A percentile compares a stretch with the other conserved stretches of the same genome.
Conservation (phyloP, 2,888 invertebrate species). For the Cacoxenus indagator region DNA sequence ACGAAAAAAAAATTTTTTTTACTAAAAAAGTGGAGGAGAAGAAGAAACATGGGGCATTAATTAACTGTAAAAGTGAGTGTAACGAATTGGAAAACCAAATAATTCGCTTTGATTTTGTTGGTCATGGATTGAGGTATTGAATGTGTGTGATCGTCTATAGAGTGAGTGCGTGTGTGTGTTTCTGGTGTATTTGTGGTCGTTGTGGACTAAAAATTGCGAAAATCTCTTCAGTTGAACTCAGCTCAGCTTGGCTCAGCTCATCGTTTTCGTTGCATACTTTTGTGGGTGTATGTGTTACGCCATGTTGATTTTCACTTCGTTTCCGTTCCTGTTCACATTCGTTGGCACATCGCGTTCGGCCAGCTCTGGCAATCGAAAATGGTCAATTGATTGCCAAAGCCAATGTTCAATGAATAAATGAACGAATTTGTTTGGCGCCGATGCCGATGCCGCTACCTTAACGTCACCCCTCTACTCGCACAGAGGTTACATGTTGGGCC, state of each 20-base stretch:
- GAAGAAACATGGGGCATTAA: conserved; percentile 44
- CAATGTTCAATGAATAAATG: conserved; percentile 58
- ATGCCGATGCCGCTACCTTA: neutral
- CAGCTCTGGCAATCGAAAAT: conserved; percentile 48
- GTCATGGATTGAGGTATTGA: conserved; percentile 34
- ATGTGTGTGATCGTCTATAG: neutral
- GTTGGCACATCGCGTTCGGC: conserved; percentile 39
- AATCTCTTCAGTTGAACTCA: neutral
- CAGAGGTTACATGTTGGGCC: too few species aligned
- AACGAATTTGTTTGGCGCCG: conserved; percentile 39
- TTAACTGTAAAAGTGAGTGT: conserved; percentile 56
- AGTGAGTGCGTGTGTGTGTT: neutral
- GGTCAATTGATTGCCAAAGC: conserved; percentile 62
- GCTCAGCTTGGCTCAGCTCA: neutral
- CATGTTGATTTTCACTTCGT: neutral
- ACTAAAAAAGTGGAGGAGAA: conserved; percentile 11
- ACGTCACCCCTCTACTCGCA: neutral
- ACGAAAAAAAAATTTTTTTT: neutral
- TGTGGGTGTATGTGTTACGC: neutral
- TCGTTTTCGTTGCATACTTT: neutral
- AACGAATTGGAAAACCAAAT: conserved; percentile 64
- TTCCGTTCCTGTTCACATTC: neutral
- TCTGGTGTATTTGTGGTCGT: neutral
- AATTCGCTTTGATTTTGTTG: conserved; percentile 60
- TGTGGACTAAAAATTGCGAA: neutral